Base-by-base conservation (phyloP, 2,113 vertebrate species). In the Recurvirostra avosetta region DNA sequence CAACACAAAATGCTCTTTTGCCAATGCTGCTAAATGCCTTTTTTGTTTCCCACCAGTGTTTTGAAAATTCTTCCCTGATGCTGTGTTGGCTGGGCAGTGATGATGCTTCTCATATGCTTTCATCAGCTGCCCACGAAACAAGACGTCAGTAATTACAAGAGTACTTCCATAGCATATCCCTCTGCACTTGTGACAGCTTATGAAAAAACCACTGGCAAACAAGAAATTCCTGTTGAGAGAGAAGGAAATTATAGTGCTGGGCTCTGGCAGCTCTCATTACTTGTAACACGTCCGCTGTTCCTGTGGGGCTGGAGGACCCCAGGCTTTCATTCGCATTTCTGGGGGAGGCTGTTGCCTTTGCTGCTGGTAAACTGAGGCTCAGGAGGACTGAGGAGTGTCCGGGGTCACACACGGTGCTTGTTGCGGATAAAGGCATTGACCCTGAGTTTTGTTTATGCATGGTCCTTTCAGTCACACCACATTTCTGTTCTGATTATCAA, bases 321-420 rank as follows among this genome's bases (percentile, higher is more conserved):
- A 7, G 18, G 56, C 40, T 53, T 30, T 22, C 0, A 0, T 29
- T n/a, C 0, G 0, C 5, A 3, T 32, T 63, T 58, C 32, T 17
- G n/a, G 20, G 38, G 38, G 20, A 52, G 19, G 22, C 13, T 47
- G 21, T 32, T 65, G n/a, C 23, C 34, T 74, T 56, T 34, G 34
- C 55, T 71, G 19, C 10, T 32, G 49, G 53, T 67, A 41, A 82
- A 25, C 38, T 16, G 45, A 52, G 45, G 30, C 32, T 41, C 16
- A 7, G 62, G 40, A 59, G 45, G 49, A 22, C 38, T n/a, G 36
- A 30, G 40, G 9, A 26, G 8, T 17, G 17, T 12, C 21, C 0
- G 1, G 59, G 19, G 36, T 45, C 9, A 11, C 11, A 15, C 16
- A 27, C 14, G 6, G 5, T 41, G 8, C 45, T 53, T 53, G 14